Conservation (phyloP, 2,113 vertebrate genomes). For the Centropus bengalensis region DNA sequence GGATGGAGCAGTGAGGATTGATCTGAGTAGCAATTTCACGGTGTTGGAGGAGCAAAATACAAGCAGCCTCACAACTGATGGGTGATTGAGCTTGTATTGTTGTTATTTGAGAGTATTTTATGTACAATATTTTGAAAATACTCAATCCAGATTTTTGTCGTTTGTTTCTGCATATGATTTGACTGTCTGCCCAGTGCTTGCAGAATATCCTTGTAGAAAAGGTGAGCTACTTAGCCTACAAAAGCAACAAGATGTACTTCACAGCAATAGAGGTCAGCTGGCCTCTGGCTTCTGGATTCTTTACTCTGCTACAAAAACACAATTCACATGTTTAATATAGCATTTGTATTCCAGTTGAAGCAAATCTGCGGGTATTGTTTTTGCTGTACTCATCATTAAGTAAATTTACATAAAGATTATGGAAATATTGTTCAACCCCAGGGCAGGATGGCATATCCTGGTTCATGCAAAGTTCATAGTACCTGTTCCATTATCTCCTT, state of each 20-base stretch:
- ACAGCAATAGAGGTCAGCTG: not conserved
- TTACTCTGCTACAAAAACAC: not conserved
- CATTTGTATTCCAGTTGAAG: not conserved
- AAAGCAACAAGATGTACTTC: not conserved
- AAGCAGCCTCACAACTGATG: not conserved
- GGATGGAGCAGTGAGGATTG: fast-evolving
- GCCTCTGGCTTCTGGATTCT: not conserved
- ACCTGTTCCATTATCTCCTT: not conserved
- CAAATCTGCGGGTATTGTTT: not conserved
- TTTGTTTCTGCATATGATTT: not conserved
- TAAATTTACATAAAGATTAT: not conserved
- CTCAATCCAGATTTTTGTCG: not conserved
- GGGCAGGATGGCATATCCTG: not conserved
- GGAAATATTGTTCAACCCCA: not conserved
- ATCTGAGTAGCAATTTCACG: not conserved
- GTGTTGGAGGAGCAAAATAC: not conserved
- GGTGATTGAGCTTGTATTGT: not conserved
- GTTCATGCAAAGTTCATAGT: not conserved
- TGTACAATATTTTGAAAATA: not conserved
- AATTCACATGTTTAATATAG: not conserved
- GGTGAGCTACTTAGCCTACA: not conserved
- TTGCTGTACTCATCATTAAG: not conserved
- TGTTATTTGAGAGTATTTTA: not conserved
- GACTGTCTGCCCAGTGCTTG: not conserved
- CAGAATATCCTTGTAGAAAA: not conserved